Conservation (phyloP, 2,113 vertebrate genomes). For the Callithrix jacchus region DNA sequence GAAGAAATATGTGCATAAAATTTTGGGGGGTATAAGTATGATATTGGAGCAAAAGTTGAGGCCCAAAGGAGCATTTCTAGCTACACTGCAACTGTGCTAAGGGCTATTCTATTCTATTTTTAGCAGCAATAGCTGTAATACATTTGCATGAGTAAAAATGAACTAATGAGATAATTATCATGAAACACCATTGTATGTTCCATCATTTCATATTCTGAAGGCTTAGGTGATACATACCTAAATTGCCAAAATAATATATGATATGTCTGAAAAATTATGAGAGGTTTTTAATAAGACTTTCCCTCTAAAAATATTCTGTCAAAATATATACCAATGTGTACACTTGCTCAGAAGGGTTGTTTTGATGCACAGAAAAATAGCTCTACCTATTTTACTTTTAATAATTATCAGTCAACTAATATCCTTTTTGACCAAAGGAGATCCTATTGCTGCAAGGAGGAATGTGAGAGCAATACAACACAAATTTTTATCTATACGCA, state of each 20-base stretch:
- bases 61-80: constrained; percentile 16
- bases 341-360: neutral
- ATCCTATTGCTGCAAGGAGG: constrained; percentile 21
- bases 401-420: neutral
- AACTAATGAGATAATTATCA: constrained; percentile 62
- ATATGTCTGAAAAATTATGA: neutral
- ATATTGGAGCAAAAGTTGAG: neutral
- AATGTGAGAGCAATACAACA: neutral
- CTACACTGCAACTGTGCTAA: neutral
- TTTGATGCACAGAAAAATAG: constrained; percentile 5
- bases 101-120: constrained; percentile 51
- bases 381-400: constrained; percentile 32
- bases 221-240: neutral
- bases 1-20: neutral
- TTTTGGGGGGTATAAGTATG: constrained; percentile 18
- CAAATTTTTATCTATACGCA: neutral
- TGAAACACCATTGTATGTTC: constrained; percentile 25
- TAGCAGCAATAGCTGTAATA: constrained; percentile 51
- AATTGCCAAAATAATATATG: neutral
- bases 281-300: neutral
- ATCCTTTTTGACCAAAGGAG: neutral
- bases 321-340: constrained; percentile 1
- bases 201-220: constrained; percentile 41
- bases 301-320: constrained; percentile 36
- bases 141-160: constrained; percentile 68